Evolutionary conservation across 2,113 vertebrate species (phyloP).

Genomic region (Eurypyga helias): DNA sequence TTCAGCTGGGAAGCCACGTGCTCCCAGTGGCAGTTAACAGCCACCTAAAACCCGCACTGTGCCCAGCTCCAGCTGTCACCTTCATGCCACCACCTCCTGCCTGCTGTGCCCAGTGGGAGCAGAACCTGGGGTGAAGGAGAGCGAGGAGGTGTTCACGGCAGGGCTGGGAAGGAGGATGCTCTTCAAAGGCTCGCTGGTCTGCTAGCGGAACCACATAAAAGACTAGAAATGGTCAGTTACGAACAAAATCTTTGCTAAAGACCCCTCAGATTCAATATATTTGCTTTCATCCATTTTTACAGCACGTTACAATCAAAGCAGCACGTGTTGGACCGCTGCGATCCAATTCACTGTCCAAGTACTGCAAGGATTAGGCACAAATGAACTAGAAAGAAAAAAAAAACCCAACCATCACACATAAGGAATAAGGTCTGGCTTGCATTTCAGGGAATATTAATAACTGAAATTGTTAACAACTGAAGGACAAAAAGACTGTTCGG

Average conservation of each 20-base stretch:
- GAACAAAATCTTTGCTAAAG: background rate
- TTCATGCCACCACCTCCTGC: background rate
- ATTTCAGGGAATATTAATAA: slow-evolving; percentile 11
- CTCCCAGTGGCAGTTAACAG: too few species aligned
- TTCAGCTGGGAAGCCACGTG: background rate
- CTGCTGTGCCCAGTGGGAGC: background rate
- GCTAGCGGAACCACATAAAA: background rate
- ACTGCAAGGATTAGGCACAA: background rate
- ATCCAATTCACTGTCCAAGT: background rate
- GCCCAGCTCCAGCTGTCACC: background rate
- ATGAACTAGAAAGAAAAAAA: background rate
- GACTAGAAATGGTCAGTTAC: background rate
- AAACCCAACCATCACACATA: background rate
- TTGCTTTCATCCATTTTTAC: background rate
- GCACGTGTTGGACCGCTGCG: accelerated
- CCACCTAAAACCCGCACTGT: background rate
- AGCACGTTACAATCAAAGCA: background rate
- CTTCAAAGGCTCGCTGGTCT: background rate
- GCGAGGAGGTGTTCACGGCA: background rate
- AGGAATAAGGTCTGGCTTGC: background rate
- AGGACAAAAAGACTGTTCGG: background rate
- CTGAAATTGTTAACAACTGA: background rate
- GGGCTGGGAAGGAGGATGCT: background rate
- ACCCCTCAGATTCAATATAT: background rate
- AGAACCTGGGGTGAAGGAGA: background rate